These are phyloP conservation scores for Craterocephalus amniculus DNA, from an alignment of 2,797 vertebrate species.

Conservation along the genomic window DNA sequence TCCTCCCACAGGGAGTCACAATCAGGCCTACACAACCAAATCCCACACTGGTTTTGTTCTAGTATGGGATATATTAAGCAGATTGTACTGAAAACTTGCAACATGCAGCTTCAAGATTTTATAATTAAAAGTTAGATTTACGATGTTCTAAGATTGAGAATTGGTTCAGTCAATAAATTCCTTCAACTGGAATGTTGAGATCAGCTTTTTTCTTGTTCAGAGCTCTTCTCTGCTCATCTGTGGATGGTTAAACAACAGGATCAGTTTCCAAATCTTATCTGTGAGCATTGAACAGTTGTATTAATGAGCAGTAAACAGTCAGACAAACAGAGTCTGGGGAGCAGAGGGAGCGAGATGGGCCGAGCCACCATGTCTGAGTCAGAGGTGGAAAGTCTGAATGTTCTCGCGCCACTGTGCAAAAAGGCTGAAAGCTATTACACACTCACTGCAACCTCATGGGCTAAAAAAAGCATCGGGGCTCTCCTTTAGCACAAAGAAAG, in stretches of 20 bases:
- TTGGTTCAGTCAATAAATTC: slow-evolving; percentile 42
- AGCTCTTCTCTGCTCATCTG: slow-evolving; percentile 44
- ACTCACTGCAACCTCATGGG: slow-evolving; percentile 63
- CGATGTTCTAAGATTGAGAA: slow-evolving; percentile 36
- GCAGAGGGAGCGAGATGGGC: slow-evolving; percentile 32
- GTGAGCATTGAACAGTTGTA: slow-evolving; percentile 22
- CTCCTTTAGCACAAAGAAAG: slow-evolving; percentile 28
- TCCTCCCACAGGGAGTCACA: slow-evolving; percentile 45
- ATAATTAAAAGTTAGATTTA: slow-evolving; percentile 61
- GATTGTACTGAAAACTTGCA: slow-evolving; percentile 46
- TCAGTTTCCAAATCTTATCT: slow-evolving; percentile 24
- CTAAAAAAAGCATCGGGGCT: slow-evolving; percentile 75
- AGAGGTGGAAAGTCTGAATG: slow-evolving; percentile 87
- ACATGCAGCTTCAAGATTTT: slow-evolving; percentile 11
- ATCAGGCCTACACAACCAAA: slow-evolving; percentile 39
- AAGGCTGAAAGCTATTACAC: slow-evolving; percentile 82
- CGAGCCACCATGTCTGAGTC: slow-evolving; percentile 72
- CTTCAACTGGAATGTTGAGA: slow-evolving; percentile 22
- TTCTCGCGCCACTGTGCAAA: slow-evolving; percentile 78
- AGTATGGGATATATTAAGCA: slow-evolving; percentile 20
- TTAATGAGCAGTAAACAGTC: too few relatives aligned
- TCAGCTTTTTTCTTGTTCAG: slow-evolving; percentile 17
- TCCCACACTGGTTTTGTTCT: slow-evolving; percentile 36
- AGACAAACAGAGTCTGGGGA: slow-evolving; percentile 13
- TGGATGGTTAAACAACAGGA: slow-evolving; percentile 33